A percentile compares a stretch with the other conserved stretches of the same genome.
These are phyloP conservation scores for Nylanderia fulva DNA, from an alignment of 1,140 invertebrate genomes.

Conservation along the genomic window DNA sequence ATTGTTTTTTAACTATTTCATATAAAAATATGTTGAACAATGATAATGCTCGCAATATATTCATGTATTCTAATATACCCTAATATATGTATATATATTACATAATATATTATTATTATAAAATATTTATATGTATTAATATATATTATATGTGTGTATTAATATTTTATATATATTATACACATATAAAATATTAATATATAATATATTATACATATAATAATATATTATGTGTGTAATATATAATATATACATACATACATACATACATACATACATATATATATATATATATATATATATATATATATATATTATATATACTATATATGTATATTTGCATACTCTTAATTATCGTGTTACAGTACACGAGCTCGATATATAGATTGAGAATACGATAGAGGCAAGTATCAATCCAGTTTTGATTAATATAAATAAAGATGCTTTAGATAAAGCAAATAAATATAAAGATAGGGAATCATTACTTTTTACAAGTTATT, in stretches of 20 bases:
- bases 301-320: constrained; percentile 4
- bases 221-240: no score
- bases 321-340: constrained; percentile 9
- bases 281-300: constrained; percentile 14
- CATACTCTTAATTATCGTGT: constrained; percentile 9
- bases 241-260: constrained; percentile 2
- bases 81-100: background rate
- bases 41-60: constrained; percentile 6
- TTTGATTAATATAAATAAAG: constrained; percentile 57
- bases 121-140: no score
- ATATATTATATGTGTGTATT: no score
- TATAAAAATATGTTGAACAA: constrained; percentile 33
- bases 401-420: constrained; percentile 18
- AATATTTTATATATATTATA: no score
- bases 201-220: no score
- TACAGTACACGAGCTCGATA: constrained; percentile 9
- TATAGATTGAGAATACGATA: background rate
- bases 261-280: background rate
- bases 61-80: background rate
- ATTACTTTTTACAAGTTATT: constrained; percentile 38
- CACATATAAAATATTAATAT: constrained; percentile 8
- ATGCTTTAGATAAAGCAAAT: constrained; percentile 37
- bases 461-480: constrained; percentile 32
- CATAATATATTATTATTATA: constrained; percentile 9
- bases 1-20: constrained; percentile 7